Conservation (phyloP, 2,888 invertebrate species). For the Ectobius pallidus region DNA sequence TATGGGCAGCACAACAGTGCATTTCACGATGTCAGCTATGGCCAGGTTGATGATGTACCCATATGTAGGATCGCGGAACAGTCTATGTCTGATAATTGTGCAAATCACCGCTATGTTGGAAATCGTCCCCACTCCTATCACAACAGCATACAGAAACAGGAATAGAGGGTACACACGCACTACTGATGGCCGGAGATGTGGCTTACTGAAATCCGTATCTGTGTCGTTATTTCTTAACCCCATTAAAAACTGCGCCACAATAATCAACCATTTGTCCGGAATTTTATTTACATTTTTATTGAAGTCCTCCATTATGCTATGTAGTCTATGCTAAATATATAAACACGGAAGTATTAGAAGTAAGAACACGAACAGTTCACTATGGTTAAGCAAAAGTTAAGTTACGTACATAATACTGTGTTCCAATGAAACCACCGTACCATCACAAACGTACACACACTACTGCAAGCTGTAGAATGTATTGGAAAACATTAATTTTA, state of each 20-base stretch:
- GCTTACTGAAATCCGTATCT: constrained; percentile 61
- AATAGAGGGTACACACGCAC: constrained; percentile 65
- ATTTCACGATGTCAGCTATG: constrained; percentile 69
- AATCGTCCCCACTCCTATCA: constrained; percentile 62
- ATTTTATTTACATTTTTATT: constrained; percentile 44
- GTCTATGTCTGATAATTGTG: constrained; percentile 55
- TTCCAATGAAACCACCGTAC: no score
- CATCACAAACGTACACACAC: no score
- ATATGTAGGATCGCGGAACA: constrained; percentile 68
- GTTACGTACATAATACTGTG: no score
- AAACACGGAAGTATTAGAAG: no score
- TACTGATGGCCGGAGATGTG: constrained; percentile 64
- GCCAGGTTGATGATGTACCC: constrained; percentile 71
- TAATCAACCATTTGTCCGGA: constrained; percentile 50
- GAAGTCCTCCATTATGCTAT: no score
- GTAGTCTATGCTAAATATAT: no score
- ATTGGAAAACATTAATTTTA: no score
- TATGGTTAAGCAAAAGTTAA: no score
- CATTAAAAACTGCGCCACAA: constrained; percentile 52
- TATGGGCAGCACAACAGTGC: constrained; percentile 70
- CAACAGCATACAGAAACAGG: constrained; percentile 65
- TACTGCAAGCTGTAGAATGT: no score
- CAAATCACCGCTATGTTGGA: constrained; percentile 65
- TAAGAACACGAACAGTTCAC: no score
- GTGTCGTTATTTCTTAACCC: constrained; percentile 54